Evolutionary conservation across 2,888 invertebrate genomes (phyloP).

Genomic region (Teleiodes luculella): DNA sequence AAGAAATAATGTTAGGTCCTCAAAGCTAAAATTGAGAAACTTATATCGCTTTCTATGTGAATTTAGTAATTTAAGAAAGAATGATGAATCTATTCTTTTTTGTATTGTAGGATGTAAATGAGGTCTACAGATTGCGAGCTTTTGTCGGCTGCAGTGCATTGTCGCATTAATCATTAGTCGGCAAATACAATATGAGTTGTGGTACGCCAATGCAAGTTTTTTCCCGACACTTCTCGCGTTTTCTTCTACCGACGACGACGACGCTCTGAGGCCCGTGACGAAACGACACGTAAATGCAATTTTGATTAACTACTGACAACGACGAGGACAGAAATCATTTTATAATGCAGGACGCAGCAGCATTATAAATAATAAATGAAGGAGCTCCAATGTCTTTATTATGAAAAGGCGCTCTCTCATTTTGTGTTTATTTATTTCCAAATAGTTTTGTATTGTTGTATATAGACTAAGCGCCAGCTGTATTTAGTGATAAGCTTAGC

Average conservation of each 20-base stretch:
- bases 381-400: conserved; percentile 10
- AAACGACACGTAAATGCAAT: conserved; percentile 65
- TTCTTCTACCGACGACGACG: too few relatives aligned
- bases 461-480: too few relatives aligned
- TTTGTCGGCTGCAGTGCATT: not conserved
- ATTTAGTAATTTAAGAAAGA: too few relatives aligned
- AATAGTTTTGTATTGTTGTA: too few relatives aligned
- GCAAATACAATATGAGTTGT: conserved; percentile 37
- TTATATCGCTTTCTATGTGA: too few relatives aligned
- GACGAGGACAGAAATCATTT: conserved; percentile 32
- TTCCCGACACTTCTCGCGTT: conserved; percentile 25
- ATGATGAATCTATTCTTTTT: too few relatives aligned
- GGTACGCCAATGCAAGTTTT: conserved; percentile 52
- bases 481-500: too few relatives aligned
- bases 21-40: too few relatives aligned
- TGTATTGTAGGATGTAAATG: too few relatives aligned
- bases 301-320: conserved; percentile 64
- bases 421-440: not conserved
- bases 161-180: conserved; percentile 54
- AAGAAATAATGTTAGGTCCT: too few relatives aligned
- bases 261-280: conserved; percentile 50
- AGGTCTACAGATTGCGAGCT: not conserved
- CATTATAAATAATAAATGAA: conserved; percentile 39
- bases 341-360: conserved; percentile 61
- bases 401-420: not conserved